Percentiles rank a stretch among this genome's conserved stretches.
Conservation (phyloP, 2,797 vertebrate genomes). For the Catamblyrhynchus diadema region DNA sequence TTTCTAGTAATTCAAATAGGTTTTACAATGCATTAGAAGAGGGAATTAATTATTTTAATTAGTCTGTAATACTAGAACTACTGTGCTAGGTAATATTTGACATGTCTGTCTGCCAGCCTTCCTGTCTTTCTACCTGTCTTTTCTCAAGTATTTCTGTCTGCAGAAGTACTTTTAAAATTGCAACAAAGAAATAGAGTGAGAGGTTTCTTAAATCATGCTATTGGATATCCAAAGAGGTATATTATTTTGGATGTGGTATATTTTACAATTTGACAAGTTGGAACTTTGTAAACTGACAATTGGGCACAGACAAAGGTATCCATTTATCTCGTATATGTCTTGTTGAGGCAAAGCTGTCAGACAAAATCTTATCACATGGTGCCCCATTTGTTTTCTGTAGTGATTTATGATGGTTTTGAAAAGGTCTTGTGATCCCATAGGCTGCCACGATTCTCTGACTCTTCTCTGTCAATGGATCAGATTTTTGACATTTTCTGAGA, state of each 20-base stretch:
- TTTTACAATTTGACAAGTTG: constrained; percentile 81
- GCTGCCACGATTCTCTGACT: constrained; percentile 84
- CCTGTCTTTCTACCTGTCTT: neutral
- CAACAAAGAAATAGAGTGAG: constrained; percentile 21
- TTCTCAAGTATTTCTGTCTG: neutral
- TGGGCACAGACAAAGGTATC: constrained; percentile 79
- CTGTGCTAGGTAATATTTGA: neutral
- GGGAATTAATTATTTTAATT: constrained; percentile 9
- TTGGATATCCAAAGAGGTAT: constrained; percentile 68
- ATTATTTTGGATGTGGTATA: constrained; percentile 73
- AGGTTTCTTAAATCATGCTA: constrained; percentile 50
- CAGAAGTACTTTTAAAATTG: constrained; percentile 27
- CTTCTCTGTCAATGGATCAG: constrained; percentile 84
- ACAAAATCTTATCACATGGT: constrained; percentile 85
- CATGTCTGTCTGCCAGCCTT: neutral
- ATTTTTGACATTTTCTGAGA: constrained; percentile 85
- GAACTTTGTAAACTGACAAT: constrained; percentile 82
- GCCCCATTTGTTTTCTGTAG: constrained; percentile 86
- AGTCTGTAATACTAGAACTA: neutral
- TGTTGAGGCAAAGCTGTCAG: constrained; percentile 83
- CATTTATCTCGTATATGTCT: constrained; percentile 84
- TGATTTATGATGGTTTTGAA: constrained; percentile 91
- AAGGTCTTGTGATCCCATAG: constrained; percentile 90
- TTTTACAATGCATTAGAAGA: constrained; percentile 22
- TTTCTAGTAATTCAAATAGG: neutral